Evolutionary conservation across 2,888 invertebrate species (phyloP), one percentile per base, ranked within the genome.

Genomic region (Parnassius mnemosyne): DNA sequence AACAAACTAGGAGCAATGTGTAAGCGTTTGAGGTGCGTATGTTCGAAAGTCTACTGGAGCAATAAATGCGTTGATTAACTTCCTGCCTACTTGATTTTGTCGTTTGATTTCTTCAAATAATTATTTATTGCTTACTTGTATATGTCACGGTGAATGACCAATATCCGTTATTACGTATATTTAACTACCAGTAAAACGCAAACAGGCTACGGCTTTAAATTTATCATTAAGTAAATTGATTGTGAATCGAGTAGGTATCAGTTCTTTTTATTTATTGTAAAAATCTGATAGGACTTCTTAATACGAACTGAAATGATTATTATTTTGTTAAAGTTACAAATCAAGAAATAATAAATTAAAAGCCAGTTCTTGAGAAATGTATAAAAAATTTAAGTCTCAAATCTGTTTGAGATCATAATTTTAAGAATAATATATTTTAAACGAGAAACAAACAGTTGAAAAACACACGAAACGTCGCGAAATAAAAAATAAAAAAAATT

Each of bases 41-140:
- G 74, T 77, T 81, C 73, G 84, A 85, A 85, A 85, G 84, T 81
- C 75, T 71, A 73, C 70, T 75, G 69, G 70, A 69, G 75, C 76
- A 81, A 87, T 85, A 86, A 85, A 80, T 67, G 75, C 77, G 80
- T 82, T 85, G 81, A 83, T 79, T 74, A 75, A 85, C 85, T 87
- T 87, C 87, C 86, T 81, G 85, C 73, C 69, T 70, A 70, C 69
- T 72, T 69, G 68, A 75, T 69, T 74, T 68, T 69, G 72, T 72
- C 69, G 68, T 70, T 68, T 64, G 66, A 64, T 68, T 61, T 69
- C 67, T 64, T 68, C 58, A 65, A 68, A 70, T 69, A 67, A 65
- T 68, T 66, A 68, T 67, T 69, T 69, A 67, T 68, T 66, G 61
- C 65, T 60, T 52, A 60, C 58, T 63, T 64, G 67, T 67, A 67